phyloP scores from a whole-genome alignment of 2,888 invertebrate species.

The Drosophila falleni region DNA sequence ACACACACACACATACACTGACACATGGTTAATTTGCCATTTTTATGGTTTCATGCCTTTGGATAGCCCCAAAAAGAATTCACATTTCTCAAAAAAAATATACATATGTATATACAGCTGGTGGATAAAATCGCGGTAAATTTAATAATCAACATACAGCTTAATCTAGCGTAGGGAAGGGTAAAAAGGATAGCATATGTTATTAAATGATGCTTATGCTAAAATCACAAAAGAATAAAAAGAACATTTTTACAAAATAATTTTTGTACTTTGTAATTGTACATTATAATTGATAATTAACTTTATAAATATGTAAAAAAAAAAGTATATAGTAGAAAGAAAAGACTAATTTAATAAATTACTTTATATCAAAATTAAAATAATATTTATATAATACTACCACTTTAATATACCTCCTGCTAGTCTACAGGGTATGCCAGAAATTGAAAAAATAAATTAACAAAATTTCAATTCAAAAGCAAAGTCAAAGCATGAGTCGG shows the following conservation, averaged over 20 bases:
- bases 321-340: too few relatives aligned
- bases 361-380: too few relatives aligned
- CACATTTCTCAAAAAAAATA: not conserved
- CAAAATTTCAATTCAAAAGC: conserved; percentile 55
- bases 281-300: too few relatives aligned
- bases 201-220: conserved; percentile 6
- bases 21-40: conserved; percentile 82
- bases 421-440: conserved; percentile 16
- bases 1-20: conserved; percentile 34
- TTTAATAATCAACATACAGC: conserved; percentile 15
- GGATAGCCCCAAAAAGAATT: conserved; percentile 40
- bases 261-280: too few relatives aligned
- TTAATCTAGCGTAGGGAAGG: not conserved
- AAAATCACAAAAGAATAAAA: conserved; percentile 6
- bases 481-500: conserved; percentile 3
- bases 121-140: conserved; percentile 17
- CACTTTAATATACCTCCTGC: not conserved
- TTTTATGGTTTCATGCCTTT: conserved; percentile 83
- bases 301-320: too few relatives aligned
- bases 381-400: too few relatives aligned
- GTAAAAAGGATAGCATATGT: not conserved
- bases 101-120: not conserved
- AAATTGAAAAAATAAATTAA: conserved; percentile 34
- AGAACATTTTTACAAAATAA: not conserved
- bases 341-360: too few relatives aligned